phyloP scores from a whole-genome alignment of 2,113 vertebrate species.

The Corythoichthys intestinalis region DNA sequence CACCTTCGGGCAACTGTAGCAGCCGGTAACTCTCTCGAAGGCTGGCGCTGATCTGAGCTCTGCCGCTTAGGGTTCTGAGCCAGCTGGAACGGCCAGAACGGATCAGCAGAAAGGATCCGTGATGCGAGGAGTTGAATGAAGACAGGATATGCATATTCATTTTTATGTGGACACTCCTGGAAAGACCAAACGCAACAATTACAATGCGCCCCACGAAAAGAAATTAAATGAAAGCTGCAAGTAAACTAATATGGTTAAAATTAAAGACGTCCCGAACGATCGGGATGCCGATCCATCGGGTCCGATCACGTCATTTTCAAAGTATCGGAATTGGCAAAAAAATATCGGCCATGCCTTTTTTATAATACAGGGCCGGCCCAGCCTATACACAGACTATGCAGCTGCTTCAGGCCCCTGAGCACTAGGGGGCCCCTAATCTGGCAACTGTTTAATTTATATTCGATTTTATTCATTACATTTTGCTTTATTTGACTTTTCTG shows the following conservation, averaged over 20 bases:
- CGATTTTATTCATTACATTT: too few relatives aligned
- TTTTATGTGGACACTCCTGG: conserved; percentile 3
- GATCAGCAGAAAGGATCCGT: conserved; percentile 10
- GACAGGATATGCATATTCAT: conserved; percentile 46
- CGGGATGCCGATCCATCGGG: too few relatives aligned
- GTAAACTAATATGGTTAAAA: not conserved
- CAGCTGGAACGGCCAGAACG: conserved; percentile 1
- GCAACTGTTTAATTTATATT: too few relatives aligned
- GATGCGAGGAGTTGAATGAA: not conserved
- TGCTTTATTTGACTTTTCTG: too few relatives aligned
- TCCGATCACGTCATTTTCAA: too few relatives aligned
- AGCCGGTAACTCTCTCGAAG: conserved; percentile 67
- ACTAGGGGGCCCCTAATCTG: too few relatives aligned
- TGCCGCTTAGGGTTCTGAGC: conserved; percentile 35
- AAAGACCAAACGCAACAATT: not conserved
- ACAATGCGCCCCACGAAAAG: not conserved
- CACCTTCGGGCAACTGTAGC: conserved; percentile 61
- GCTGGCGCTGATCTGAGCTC: conserved; percentile 32
- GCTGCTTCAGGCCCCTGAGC: too few relatives aligned
- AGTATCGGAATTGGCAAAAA: too few relatives aligned
- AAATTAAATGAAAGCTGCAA: not conserved
- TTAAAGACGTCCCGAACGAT: too few relatives aligned
- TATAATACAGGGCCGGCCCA: too few relatives aligned
- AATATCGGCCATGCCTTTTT: too few relatives aligned
- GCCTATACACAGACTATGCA: too few relatives aligned